Evolutionary conservation across 37 sponge, comb jelly and placozoan species (phyloP), one percentile per base, ranked within the genome.

Genomic region (Eunapius fragilis): DNA sequence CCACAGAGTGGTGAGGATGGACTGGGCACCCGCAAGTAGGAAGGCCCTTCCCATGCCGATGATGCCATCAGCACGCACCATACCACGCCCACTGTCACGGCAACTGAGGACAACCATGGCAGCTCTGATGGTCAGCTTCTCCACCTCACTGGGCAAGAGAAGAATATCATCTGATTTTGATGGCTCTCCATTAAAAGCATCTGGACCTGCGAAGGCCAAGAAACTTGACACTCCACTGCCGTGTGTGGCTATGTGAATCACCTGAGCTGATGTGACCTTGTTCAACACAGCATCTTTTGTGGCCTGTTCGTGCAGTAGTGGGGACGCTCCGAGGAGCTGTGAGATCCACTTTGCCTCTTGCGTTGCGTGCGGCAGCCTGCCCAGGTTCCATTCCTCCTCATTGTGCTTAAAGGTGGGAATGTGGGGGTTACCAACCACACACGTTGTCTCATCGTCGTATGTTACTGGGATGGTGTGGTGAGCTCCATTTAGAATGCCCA

Each of bases 181-280:
- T 38, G n/a, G 19, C 48, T 86, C n/a, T 12, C 74, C 72, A 26
- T 69, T 34, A 2, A 45, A 41, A 7, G 77, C 2, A 70, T 45
- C 31, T 35, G 82, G 35, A 28, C 68, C 70, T 35, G 85, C 88
- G 84, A 93, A 85, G 14, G 91, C 91, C 6, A 93, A 49, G 79
- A 89, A 93, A 14, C 91, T 91, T 12, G 78, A 49, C 1, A 71
- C n/a, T 1, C 82, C 90, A 75, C 85, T 90, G 2, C 90, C 90
- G 69, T 93, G 94, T 0, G 93, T 93, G 37, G 93, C 93, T 38
- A 93, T 22, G 69, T 93, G 93, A 67, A 93, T 84, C 30, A 93
- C 67, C 37, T 93, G 86, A n/a, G 94, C 94, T 12, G 35, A 75
- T 31, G 67, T 80, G 30, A 93, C 28, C n/a, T 85, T 45, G n/a